Conservation (phyloP, 2,888 invertebrate species). For the Eristalinus aeneus region DNA sequence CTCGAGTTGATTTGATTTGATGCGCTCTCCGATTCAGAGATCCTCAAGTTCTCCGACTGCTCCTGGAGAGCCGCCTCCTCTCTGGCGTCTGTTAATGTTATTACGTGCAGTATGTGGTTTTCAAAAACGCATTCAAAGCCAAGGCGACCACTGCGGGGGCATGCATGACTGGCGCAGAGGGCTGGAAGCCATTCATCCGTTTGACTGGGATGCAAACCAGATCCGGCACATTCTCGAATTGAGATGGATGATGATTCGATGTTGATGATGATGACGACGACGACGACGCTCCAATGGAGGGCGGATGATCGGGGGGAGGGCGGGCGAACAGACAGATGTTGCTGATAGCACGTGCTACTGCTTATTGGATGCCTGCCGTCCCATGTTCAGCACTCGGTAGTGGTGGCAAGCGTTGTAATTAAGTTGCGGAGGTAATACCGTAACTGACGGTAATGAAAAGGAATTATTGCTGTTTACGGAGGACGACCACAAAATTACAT, state of each 20-base stretch:
- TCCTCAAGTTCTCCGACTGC: neutral
- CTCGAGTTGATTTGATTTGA: constrained; percentile 31
- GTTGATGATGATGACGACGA: neutral
- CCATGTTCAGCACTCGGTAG: neutral
- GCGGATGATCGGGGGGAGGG: neutral
- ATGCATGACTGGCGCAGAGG: neutral
- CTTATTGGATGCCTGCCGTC: neutral
- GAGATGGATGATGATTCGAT: neutral
- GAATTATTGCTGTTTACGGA: constrained; percentile 30
- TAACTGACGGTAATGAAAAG: constrained; percentile 27
- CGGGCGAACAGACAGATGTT: constrained; percentile 10
- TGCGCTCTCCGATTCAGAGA: constrained; percentile 15
- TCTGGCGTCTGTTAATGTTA: constrained; percentile 10
- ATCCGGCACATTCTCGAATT: neutral
- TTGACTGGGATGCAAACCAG: constrained; percentile 6
- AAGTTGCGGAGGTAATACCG: constrained; percentile 24
- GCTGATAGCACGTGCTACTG: neutral
- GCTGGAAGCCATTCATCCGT: constrained; percentile 18
- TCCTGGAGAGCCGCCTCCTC: neutral
- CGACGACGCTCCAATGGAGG: neutral
- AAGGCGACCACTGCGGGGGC: neutral
- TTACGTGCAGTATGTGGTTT: constrained; percentile 1
- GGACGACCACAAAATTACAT: constrained; percentile 23
- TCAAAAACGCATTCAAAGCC: constrained; percentile 32
- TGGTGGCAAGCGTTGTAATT: neutral